Evolutionary conservation across 2,797 vertebrate genomes (phyloP).

Genomic region (Dromococcyx pavoninus): DNA sequence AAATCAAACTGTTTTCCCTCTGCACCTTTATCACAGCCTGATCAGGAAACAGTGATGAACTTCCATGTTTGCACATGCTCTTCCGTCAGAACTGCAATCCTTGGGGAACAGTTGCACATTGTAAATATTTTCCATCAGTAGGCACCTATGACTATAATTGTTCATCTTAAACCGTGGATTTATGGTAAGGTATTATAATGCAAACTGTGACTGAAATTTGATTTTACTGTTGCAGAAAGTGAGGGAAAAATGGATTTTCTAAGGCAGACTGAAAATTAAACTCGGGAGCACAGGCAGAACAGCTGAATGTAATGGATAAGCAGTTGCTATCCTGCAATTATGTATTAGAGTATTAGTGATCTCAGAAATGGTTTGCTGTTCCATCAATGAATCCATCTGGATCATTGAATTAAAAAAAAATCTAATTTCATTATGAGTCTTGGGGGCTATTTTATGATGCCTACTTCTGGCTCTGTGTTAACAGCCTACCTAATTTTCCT

Average conservation of each 20-base stretch:
- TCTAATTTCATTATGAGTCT: slow-evolving; percentile 37
- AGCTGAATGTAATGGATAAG: slow-evolving; percentile 65
- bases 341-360: slow-evolving; percentile 13
- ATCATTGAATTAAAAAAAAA: slow-evolving; percentile 35
- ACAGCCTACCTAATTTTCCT: slow-evolving; percentile 28
- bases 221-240: slow-evolving; percentile 51
- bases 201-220: slow-evolving; percentile 43
- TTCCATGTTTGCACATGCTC: neutral
- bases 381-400: slow-evolving; percentile 37
- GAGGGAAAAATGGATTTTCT: slow-evolving; percentile 56
- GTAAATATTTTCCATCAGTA: slow-evolving; percentile 9
- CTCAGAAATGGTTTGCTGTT: slow-evolving; percentile 47
- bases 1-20: neutral
- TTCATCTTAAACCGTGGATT: neutral
- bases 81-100: neutral
- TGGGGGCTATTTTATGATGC: neutral
- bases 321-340: slow-evolving; percentile 58
- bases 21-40: neutral
- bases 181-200: slow-evolving; percentile 4
- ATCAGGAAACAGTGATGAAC: neutral
- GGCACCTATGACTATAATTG: neutral
- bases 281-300: slow-evolving; percentile 39
- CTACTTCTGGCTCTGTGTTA: slow-evolving; percentile 30
- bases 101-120: neutral
- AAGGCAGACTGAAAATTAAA: slow-evolving; percentile 64